Percentiles rank a stretch among this genome's conserved stretches.
Evolutionary conservation across 2,113 vertebrate species (phyloP).

Genomic region (Strigops habroptila): DNA sequence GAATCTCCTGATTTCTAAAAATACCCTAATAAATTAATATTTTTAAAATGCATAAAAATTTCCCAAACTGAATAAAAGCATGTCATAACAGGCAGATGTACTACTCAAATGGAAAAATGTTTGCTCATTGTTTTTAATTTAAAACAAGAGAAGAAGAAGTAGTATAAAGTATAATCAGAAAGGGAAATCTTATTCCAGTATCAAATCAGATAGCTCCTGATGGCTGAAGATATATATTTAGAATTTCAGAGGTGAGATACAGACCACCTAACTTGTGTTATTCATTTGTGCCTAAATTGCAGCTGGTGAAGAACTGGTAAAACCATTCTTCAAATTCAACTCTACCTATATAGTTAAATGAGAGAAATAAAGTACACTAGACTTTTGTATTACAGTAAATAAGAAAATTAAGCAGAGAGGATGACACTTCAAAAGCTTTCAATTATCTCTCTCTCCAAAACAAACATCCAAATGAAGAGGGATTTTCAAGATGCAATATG

Average conservation of each 20-base stretch:
- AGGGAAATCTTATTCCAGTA: neutral
- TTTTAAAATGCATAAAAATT: neutral
- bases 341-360: neutral
- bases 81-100: neutral
- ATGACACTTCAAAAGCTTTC: neutral
- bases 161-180: neutral
- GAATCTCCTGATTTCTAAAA: neutral
- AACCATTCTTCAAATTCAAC: neutral
- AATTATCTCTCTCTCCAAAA: neutral
- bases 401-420: neutral
- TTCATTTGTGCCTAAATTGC: neutral
- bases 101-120: neutral
- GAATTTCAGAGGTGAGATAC: neutral
- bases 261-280: neutral
- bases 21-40: neutral
- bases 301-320: neutral
- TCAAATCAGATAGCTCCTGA: neutral
- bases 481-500: neutral
- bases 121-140: neutral
- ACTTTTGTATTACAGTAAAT: neutral
- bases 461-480: neutral
- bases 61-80: neutral
- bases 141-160: neutral
- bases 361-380: neutral
- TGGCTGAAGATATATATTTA: neutral